Evolutionary conservation across 1,140 invertebrate genomes (phyloP).

Genomic region (Cotesia typhae): DNA sequence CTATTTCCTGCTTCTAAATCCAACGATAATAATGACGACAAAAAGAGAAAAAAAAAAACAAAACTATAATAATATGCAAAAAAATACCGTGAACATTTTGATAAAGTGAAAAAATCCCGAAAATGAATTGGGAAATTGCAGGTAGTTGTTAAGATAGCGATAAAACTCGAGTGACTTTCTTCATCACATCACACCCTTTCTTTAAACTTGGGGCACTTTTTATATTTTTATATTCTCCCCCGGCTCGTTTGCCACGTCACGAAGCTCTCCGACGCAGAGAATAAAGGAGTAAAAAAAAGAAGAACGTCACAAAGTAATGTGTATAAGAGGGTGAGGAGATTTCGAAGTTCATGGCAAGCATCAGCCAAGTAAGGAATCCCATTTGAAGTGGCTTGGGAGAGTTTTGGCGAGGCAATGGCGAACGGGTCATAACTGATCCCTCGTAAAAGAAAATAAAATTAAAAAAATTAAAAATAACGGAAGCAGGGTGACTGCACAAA

Average conservation of each 20-base stretch:
- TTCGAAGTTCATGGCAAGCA: not conserved
- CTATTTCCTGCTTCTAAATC: too few species aligned
- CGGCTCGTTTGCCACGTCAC: constrained; percentile 4
- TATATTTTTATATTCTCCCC: constrained; percentile 3
- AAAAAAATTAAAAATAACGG: constrained; percentile 20
- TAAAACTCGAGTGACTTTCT: too few species aligned
- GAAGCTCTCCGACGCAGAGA: constrained; percentile 7
- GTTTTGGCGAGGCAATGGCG: constrained; percentile 27
- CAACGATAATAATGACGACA: too few species aligned
- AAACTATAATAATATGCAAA: not conserved
- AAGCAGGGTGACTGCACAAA: constrained; percentile 20
- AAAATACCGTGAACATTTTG: not conserved
- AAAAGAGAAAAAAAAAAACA: not conserved
- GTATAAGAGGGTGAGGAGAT: not conserved
- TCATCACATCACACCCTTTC: constrained; percentile 6
- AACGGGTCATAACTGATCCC: constrained; percentile 32
- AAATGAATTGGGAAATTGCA: not conserved
- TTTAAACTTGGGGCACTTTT: not conserved
- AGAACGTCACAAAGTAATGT: constrained; percentile 13
- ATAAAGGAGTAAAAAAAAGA: not conserved
- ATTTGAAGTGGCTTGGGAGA: constrained; percentile 10
- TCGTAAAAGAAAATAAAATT: constrained; percentile 21
- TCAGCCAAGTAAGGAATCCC: constrained; percentile 19
- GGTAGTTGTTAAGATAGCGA: too few species aligned
- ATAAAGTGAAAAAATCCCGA: not conserved